Evolutionary conservation across 2,797 vertebrate genomes (phyloP), one percentile per base, ranked within the genome.

Genomic region (Melanotaenia trifasciata): DNA sequence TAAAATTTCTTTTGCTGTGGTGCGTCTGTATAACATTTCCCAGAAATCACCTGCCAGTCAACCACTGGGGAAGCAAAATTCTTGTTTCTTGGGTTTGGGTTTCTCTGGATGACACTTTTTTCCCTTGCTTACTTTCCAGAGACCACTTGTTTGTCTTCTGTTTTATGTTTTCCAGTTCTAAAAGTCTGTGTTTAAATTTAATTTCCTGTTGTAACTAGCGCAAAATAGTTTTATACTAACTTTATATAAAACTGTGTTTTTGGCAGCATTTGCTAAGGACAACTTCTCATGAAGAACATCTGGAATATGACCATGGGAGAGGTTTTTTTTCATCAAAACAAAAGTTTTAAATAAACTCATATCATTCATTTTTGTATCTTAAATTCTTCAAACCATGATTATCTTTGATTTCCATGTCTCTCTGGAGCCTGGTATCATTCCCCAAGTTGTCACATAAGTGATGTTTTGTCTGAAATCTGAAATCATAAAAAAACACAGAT

Each of bases 31-130:
- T 45, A 68, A 32, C 36, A 43, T 43, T 87, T 80, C 64, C 78
- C 80, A 75, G 83, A 79, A 73, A 35, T 68, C 38, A 40, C 40
- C 38, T 67, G 71, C 79, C 80, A 81, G 1, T 79, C 80, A 75
- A 67, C 59, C 56, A 24, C 45, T 8, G 53, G 58, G 72, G 45
- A 1, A 43, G 11, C 57, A 47, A 45, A 72, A 26, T 0, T 63
- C 69, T 60, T 56, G 68, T 64, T 70, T 14, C 51, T 54, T 28
- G 33, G 11, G 30, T 54, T 28, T 54, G 51, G 9, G 1, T 73
- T 58, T 32, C 43, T 40, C 51, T 28, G 24, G 51, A 26, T 13
- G 51, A 54, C 5, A 14, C 43, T 38, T 16, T 54, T 65, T 38
- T 63, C 38, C 24, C 16, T 51, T 61, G 66, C 40, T 35, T 45